A percentile compares a stretch with the other conserved stretches of the same genome.
These are phyloP conservation scores for Plotosus lineatus DNA, from an alignment of 2,113 vertebrate species.

Conservation along the genomic window DNA sequence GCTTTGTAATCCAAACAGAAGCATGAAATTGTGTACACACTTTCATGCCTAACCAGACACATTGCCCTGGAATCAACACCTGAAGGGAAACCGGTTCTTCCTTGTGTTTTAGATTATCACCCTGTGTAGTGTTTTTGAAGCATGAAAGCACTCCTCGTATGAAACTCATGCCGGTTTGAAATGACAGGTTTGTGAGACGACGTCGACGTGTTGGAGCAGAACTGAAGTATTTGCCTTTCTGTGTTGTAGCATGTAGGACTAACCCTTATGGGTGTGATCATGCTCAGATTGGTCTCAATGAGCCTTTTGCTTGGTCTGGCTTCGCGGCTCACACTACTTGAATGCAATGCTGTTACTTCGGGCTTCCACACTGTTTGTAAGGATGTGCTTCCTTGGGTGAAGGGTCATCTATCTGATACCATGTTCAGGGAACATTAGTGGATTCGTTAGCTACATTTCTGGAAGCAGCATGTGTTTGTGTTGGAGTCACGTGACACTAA, in stretches of 20 bases:
- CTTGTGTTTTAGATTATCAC: slow-evolving; percentile 15
- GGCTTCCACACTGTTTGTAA: slow-evolving; percentile 3
- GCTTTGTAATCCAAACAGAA: background rate
- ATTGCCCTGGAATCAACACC: slow-evolving; percentile 14
- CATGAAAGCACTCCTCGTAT: background rate
- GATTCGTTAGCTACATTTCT: slow-evolving; percentile 15
- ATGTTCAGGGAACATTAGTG: background rate
- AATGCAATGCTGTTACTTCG: slow-evolving; percentile 33
- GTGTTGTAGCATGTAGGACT: slow-evolving; percentile 68
- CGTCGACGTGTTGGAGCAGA: slow-evolving; percentile 66
- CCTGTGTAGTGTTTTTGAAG: background rate
- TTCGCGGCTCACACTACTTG: slow-evolving; percentile 45
- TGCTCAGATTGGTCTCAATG: slow-evolving; percentile 66
- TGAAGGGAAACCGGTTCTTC: slow-evolving; percentile 1
- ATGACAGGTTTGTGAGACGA: slow-evolving; percentile 56
- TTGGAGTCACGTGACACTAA: slow-evolving; percentile 11
- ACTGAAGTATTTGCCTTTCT: slow-evolving; percentile 65
- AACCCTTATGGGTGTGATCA: slow-evolving; percentile 66
- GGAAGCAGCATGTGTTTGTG: background rate
- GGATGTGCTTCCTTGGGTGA: slow-evolving; percentile 4
- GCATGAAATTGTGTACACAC: background rate
- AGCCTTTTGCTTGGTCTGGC: slow-evolving; percentile 48
- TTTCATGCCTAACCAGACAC: background rate
- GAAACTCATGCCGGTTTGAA: slow-evolving; percentile 22
- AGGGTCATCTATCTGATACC: slow-evolving; percentile 12